These are phyloP conservation scores for Cephalopachus bancanus DNA, from an alignment of 2,797 vertebrate genomes.

Conservation along the genomic window DNA sequence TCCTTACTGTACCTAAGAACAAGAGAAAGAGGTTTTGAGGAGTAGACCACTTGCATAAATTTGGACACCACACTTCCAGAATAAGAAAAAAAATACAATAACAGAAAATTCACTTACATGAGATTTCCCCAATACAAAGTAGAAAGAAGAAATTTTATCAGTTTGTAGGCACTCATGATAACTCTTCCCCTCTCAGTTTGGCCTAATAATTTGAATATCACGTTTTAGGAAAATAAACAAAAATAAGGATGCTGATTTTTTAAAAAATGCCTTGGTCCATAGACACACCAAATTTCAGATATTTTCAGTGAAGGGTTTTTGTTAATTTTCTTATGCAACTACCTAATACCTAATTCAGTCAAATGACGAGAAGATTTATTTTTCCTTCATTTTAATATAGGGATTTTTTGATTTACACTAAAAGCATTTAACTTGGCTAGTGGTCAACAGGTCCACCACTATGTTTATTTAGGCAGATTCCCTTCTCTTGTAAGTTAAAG, in stretches of 20 bases:
- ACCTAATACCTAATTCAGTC: not conserved
- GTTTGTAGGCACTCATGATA: not conserved
- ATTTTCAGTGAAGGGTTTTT: not conserved
- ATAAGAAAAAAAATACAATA: not conserved
- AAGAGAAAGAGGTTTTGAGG: not conserved
- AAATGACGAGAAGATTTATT: not conserved
- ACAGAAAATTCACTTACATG: not conserved
- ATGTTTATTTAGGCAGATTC: not conserved
- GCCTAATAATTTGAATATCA: not conserved
- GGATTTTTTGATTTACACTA: not conserved
- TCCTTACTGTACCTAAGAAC: not conserved
- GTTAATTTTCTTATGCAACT: not conserved
- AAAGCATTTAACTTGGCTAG: not conserved
- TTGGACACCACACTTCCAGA: not conserved
- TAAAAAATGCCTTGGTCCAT: not conserved
- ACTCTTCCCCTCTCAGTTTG: not conserved
- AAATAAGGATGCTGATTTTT: not conserved
- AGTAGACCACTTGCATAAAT: not conserved
- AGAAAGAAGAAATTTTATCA: not conserved
- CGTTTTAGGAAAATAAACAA: not conserved
- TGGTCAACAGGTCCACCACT: not conserved
- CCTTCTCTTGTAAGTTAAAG: not conserved
- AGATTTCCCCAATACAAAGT: not conserved
- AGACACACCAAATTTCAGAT: not conserved
- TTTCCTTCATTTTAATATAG: not conserved